Conservation (phyloP, 2,113 vertebrate genomes). For the Silurus meridionalis region DNA sequence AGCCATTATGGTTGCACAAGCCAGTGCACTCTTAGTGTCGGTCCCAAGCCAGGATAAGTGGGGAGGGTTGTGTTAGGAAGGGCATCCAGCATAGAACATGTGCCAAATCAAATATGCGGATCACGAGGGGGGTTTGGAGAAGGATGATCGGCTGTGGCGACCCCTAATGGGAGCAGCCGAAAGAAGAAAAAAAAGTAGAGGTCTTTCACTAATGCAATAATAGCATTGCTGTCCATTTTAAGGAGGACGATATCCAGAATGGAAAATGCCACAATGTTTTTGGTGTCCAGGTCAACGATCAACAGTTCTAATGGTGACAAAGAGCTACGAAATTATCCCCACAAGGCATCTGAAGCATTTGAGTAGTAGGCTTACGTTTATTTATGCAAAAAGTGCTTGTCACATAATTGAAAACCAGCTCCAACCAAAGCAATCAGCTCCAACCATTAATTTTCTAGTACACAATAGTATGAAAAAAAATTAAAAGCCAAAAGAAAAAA, state of each 20-base stretch:
- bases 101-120: too few relatives aligned
- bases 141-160: too few relatives aligned
- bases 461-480: background rate
- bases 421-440: background rate
- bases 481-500: background rate
- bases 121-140: too few relatives aligned
- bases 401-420: background rate
- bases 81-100: too few relatives aligned
- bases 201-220: background rate
- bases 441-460: background rate
- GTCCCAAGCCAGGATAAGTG: too few relatives aligned
- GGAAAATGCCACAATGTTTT: too few relatives aligned
- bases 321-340: background rate
- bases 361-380: background rate
- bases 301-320: background rate
- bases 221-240: background rate
- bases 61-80: too few relatives aligned
- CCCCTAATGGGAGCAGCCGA: too few relatives aligned
- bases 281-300: background rate
- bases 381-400: background rate
- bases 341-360: background rate
- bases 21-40: too few relatives aligned
- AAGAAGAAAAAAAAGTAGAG: background rate
- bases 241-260: background rate
- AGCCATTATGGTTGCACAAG: too few relatives aligned